phyloP scores from a whole-genome alignment of 2,888 invertebrate genomes.

The Orthosia gracilis region DNA sequence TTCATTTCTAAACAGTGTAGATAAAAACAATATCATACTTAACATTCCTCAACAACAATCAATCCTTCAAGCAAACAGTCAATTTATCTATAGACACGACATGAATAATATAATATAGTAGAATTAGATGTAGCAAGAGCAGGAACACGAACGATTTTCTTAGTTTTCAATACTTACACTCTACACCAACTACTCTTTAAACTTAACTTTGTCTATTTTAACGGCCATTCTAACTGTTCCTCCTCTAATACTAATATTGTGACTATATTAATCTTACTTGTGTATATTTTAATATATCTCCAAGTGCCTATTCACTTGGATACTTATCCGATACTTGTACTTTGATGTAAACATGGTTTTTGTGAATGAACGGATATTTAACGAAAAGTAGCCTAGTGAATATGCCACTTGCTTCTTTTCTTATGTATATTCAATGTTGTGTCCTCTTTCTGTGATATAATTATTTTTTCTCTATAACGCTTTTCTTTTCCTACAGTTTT shows the following conservation, averaged over 20 bases:
- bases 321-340: background rate
- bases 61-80: constrained; percentile 10
- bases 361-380: background rate
- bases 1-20: background rate
- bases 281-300: background rate
- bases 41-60: background rate
- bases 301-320: constrained; percentile 3
- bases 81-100: constrained; percentile 50
- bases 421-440: constrained; percentile 18
- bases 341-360: background rate
- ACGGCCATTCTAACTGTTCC: constrained; percentile 44
- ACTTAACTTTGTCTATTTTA: constrained; percentile 9
- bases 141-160: constrained; percentile 33
- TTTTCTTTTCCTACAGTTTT: background rate
- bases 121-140: constrained; percentile 23
- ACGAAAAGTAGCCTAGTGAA: constrained; percentile 12
- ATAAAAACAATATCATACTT: background rate
- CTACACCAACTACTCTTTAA: constrained; percentile 26
- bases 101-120: constrained; percentile 15
- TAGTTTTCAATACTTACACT: constrained; percentile 33
- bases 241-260: constrained; percentile 33
- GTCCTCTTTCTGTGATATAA: constrained; percentile 12
- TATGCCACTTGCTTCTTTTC: background rate
- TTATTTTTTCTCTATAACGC: constrained; percentile 7
- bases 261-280: constrained; percentile 10